Evolutionary conservation across 2,888 invertebrate species (phyloP).

Genomic region (Acheta domesticus): DNA sequence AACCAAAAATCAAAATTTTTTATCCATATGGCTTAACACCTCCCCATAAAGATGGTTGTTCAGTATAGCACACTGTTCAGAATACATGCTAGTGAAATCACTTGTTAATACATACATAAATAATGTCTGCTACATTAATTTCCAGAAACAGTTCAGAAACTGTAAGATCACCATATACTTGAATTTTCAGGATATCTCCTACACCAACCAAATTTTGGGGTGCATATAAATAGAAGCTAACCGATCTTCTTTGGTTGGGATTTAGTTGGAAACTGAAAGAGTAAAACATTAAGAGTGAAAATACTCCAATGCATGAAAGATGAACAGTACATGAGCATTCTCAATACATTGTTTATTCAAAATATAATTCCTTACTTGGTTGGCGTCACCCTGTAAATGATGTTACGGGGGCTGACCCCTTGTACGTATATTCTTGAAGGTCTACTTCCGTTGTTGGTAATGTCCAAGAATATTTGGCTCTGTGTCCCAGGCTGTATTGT

Average conservation of each 20-base stretch:
- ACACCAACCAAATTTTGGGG: not conserved
- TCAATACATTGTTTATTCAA: not conserved
- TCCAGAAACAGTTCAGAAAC: not conserved
- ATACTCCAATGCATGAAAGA: too few relatives aligned
- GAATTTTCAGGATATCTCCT: not conserved
- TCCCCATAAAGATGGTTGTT: too few relatives aligned
- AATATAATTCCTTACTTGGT: not conserved
- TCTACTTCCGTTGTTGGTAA: not conserved
- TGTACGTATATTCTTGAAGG: not conserved
- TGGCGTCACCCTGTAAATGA: not conserved
- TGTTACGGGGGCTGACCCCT: not conserved
- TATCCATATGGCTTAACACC: too few relatives aligned
- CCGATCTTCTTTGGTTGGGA: not conserved
- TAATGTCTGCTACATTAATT: not conserved
- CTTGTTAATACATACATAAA: too few relatives aligned
- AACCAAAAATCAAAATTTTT: too few relatives aligned
- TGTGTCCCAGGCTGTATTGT: constrained; percentile 3
- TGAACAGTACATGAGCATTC: too few relatives aligned
- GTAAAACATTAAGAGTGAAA: too few relatives aligned
- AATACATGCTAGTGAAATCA: too few relatives aligned
- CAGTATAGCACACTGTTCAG: too few relatives aligned
- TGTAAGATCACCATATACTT: not conserved
- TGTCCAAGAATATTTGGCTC: not conserved
- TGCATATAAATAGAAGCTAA: not conserved
- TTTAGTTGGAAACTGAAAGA: not conserved